These are phyloP conservation scores for Propithecus perrieri DNA, from an alignment of 2,797 vertebrate genomes.

Conservation along the genomic window DNA sequence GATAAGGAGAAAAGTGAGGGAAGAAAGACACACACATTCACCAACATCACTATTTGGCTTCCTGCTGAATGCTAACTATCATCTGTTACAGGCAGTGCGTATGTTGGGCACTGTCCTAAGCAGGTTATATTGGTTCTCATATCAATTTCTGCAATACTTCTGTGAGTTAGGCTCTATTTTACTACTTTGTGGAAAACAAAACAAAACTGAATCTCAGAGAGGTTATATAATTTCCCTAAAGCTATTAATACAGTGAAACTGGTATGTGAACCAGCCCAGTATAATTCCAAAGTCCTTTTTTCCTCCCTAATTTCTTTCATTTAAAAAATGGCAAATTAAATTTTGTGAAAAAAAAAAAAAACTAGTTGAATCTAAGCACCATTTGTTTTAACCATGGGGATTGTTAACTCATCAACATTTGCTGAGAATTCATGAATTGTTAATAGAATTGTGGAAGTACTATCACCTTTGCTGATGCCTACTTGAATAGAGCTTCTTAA, in stretches of 20 bases:
- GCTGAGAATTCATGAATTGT: conserved; percentile 72
- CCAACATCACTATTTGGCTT: neutral
- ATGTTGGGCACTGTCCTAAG: neutral
- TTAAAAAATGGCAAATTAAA: conserved; percentile 59
- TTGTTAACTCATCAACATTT: conserved; percentile 67
- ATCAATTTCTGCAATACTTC: neutral
- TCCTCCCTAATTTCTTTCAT: conserved; percentile 50
- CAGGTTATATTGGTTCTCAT: neutral
- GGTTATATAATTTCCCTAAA: conserved; percentile 31
- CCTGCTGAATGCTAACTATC: neutral
- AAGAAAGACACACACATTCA: neutral
- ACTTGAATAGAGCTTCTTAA: conserved; percentile 68
- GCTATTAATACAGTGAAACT: conserved; percentile 12
- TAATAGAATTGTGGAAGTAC: conserved; percentile 72
- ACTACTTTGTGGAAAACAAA: neutral
- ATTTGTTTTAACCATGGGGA: conserved; percentile 60
- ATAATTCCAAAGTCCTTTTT: conserved; percentile 42
- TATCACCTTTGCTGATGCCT: conserved; percentile 70
- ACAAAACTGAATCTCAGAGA: neutral
- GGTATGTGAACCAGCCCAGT: neutral
- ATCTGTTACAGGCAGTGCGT: neutral
- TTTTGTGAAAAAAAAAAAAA: conserved; percentile 62
- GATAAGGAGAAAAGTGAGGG: neutral
- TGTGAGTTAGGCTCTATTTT: neutral
- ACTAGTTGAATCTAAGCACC: conserved; percentile 50